phyloP scores from a whole-genome alignment of 2,797 vertebrate genomes.

The Betta splendens region DNA sequence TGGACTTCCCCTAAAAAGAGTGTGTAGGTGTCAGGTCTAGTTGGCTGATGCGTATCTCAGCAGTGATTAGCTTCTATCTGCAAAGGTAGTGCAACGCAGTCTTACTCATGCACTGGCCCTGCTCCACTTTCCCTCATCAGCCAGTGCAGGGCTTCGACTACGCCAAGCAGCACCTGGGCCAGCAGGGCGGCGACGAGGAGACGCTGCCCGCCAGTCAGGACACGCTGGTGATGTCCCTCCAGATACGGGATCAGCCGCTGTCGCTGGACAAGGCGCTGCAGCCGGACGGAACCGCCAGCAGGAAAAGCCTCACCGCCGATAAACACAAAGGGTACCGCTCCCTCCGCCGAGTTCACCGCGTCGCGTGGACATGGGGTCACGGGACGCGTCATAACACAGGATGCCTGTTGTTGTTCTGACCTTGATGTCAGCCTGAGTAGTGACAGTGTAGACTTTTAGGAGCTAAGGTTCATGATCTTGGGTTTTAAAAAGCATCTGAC shows the following conservation, averaged over 20 bases:
- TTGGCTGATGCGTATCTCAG: conserved; percentile 13
- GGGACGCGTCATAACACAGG: no score
- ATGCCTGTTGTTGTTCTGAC: no score
- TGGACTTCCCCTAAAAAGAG: conserved; percentile 36
- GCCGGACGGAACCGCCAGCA: conserved; percentile 89
- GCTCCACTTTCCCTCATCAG: conserved; percentile 71
- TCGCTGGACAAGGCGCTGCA: conserved; percentile 88
- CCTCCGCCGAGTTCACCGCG: no score
- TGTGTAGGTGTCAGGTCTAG: conserved; percentile 22
- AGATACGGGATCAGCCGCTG: conserved; percentile 86
- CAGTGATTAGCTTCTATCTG: conserved; percentile 1
- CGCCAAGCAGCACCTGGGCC: conserved; percentile 97
- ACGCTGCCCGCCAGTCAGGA: conserved; percentile 92
- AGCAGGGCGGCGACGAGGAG: conserved; percentile 94
- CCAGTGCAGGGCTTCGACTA: conserved; percentile 99
- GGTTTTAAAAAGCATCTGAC: no score
- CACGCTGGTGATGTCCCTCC: conserved; percentile 90
- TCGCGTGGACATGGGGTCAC: no score
- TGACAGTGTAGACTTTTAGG: no score
- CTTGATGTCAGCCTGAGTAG: no score
- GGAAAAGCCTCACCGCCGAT: conserved; percentile 87
- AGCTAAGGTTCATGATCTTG: no score
- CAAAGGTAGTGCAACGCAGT: conserved; percentile 21
- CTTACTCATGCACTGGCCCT: no score
- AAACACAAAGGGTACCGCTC: conserved; percentile 89